A percentile compares a stretch with the other conserved stretches of the same genome.
These are phyloP conservation scores for Microplitis deprimator DNA, from an alignment of 2,888 invertebrate species.

Conservation along the genomic window DNA sequence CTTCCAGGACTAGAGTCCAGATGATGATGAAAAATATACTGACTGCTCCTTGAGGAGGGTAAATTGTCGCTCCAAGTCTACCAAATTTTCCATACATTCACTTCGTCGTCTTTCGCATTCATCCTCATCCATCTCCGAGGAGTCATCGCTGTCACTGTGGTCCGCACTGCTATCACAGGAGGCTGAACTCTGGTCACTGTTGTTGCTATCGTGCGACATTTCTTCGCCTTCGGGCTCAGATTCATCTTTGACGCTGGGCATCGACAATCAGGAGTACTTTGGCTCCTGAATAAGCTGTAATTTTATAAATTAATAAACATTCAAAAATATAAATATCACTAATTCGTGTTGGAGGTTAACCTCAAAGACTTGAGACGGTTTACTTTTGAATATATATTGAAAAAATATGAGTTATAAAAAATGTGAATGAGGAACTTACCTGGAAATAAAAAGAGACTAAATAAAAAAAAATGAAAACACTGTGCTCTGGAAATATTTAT, in stretches of 20 bases:
- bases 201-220: conserved; percentile 70
- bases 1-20: background rate
- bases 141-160: conserved; percentile 86
- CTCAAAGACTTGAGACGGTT: too few species aligned
- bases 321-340: too few species aligned
- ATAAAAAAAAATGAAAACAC: too few species aligned
- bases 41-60: conserved; percentile 88
- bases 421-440: too few species aligned
- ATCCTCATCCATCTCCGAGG: conserved; percentile 92
- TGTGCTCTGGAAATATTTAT: too few species aligned
- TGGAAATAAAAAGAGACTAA: too few species aligned
- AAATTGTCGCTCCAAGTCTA: conserved; percentile 92
- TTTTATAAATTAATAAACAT: too few species aligned
- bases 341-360: too few species aligned
- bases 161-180: conserved; percentile 80
- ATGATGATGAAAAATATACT: conserved; percentile 55
- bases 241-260: conserved; percentile 70
- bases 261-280: conserved; percentile 49
- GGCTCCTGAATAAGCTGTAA: conserved; percentile 10
- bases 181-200: conserved; percentile 67
- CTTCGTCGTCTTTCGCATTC: conserved; percentile 89
- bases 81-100: conserved; percentile 89
- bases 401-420: too few species aligned
- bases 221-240: conserved; percentile 69
- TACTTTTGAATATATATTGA: too few species aligned